Base-by-base conservation (phyloP, 1,140 invertebrate genomes). In the Elymnias hypermnestra region DNA sequence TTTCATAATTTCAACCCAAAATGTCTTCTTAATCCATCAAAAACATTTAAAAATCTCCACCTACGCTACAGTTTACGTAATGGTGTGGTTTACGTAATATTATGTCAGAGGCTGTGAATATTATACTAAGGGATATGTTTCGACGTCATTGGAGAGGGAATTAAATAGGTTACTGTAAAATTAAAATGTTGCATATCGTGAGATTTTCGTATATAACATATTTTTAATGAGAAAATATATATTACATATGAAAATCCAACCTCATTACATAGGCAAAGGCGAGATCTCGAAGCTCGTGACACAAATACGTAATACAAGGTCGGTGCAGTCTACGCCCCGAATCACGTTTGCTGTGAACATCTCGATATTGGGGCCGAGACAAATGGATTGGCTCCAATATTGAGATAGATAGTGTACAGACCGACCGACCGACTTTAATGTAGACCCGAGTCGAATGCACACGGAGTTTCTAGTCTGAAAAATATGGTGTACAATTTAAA, bases 351-450 rank as follows among this genome's bases (percentile, higher is more conserved):
- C 17, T 18, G 15, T 23, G 43, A 56, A 55, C 51, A 53, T 60
- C 49, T 53, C 53, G 41, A 56, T 53, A 60, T 53, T 43, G 53
- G 36, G 31, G 12, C 19, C 22, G 38, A 54, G 53, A 53, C 49
- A 45, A 60, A 60, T 53, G 41, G 41, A 38, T 18, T 46, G 29
- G 37, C 37, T 17, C 31, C 13, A 7, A 17, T 33, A 33, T 33
- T 33, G 31, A 33, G 31, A 33, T 33, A 29, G 26, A 29, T 29
- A 29, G 26, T 12, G 26, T 13, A 12, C 26, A 29, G 26, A 29
- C 26, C 10, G 10, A 9, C 9, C 26, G 7, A 6, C 10, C 2
- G 26, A 12, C 26, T 9, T 29, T 10, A 9, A 29, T 29, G 26
- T 29, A 29, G 13, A 12, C 7, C 9, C 1, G 3, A 9, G n/a